A percentile compares a stretch with the other conserved stretches of the same genome.
Conservation (phyloP, 2,113 vertebrate genomes). For the Crotalus tigris region DNA sequence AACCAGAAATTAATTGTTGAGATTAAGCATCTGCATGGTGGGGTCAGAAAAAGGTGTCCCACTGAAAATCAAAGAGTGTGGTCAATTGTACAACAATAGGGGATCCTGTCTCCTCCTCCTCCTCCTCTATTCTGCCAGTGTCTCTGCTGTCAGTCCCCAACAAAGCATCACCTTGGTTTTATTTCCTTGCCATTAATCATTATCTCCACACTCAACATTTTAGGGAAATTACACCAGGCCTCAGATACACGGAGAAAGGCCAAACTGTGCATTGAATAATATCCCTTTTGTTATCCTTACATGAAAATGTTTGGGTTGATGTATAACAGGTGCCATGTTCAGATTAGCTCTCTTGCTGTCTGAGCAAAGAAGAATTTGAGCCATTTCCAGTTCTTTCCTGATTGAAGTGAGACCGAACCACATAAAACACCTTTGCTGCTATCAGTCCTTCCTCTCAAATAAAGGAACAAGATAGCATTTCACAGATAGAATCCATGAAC, state of each 20-base stretch:
- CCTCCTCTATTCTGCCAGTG: not conserved
- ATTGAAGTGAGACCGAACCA: fast-evolving
- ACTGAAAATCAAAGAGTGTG: not conserved
- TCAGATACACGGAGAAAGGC: not conserved
- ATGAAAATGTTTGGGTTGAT: not conserved
- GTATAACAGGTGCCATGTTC: not conserved
- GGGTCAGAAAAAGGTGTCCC: not conserved
- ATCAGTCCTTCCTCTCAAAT: fast-evolving
- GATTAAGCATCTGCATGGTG: not conserved
- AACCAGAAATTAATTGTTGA: not conserved
- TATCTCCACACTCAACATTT: not conserved
- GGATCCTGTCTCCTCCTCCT: not conserved
- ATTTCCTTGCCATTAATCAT: not conserved
- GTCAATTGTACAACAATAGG: not conserved
- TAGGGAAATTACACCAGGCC: not conserved
- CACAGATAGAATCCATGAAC: fast-evolving
- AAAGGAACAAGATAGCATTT: not conserved
- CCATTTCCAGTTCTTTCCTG: not conserved
- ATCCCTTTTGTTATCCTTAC: not conserved
- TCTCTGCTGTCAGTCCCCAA: not conserved
- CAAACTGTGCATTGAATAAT: not conserved
- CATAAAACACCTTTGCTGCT: fast-evolving
- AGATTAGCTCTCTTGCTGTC: not conserved
- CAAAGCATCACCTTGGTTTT: not conserved
- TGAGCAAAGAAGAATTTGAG: not conserved